A percentile compares a stretch with the other conserved stretches of the same genome.
Evolutionary conservation across 2,113 vertebrate genomes (phyloP).

Genomic region (Uropsilus gracilis): DNA sequence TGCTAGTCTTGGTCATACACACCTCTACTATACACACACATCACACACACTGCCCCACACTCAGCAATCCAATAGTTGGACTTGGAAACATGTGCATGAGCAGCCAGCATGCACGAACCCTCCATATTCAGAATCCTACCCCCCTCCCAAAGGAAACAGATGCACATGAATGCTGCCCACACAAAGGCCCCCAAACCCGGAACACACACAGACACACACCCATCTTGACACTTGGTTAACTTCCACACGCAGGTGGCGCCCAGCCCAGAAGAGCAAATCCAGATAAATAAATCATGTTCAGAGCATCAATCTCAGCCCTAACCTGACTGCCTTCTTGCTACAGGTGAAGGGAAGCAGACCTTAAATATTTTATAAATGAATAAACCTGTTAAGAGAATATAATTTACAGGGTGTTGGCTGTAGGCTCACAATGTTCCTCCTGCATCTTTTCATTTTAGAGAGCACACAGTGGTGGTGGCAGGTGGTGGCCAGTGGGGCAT

Average conservation of each 20-base stretch:
- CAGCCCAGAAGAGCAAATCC: slow-evolving; percentile 70
- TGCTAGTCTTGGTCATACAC: not conserved
- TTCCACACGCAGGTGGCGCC: slow-evolving; percentile 55
- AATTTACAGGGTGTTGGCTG: slow-evolving; percentile 80
- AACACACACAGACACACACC: slow-evolving; percentile 30
- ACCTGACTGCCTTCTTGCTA: slow-evolving; percentile 81
- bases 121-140: not conserved
- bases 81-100: not conserved
- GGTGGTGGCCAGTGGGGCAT: slow-evolving; percentile 43
- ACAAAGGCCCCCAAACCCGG: not conserved
- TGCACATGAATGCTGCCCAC: not conserved
- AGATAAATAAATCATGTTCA: slow-evolving; percentile 76
- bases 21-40: not conserved
- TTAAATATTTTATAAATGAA: slow-evolving; percentile 87
- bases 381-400: slow-evolving; percentile 86
- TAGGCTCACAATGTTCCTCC: slow-evolving; percentile 75
- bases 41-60: not conserved
- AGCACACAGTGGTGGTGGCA: slow-evolving; percentile 51
- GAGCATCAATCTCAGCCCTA: slow-evolving; percentile 81
- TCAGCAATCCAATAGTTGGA: not conserved
- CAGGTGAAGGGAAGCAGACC: slow-evolving; percentile 84
- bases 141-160: not conserved
- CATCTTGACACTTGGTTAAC: slow-evolving; percentile 35
- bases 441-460: slow-evolving; percentile 76
- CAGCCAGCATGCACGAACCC: not conserved